These are phyloP conservation scores for Calameuta idolon DNA, from an alignment of 2,888 invertebrate species.

Conservation along the genomic window DNA sequence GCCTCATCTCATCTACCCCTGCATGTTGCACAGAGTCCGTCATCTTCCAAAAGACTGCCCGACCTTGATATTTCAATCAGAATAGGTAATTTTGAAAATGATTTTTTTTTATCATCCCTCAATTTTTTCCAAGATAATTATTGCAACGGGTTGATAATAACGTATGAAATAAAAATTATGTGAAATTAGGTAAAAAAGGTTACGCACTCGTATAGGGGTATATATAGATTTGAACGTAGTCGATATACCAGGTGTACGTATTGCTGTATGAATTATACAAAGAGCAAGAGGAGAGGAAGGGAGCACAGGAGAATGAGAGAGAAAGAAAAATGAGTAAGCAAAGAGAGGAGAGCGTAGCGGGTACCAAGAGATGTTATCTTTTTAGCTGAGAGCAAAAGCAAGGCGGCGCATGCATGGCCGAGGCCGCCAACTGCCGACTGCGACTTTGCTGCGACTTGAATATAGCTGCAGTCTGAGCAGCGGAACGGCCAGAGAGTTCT, in stretches of 20 bases:
- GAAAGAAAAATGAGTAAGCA: neutral
- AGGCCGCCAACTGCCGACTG: slow-evolving; percentile 5
- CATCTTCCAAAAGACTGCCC: no score
- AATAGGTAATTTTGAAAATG: no score
- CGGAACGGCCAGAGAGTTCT: neutral
- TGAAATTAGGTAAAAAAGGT: no score
- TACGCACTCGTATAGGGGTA: no score
- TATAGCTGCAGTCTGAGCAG: neutral
- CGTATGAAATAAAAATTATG: no score
- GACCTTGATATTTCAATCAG: no score
- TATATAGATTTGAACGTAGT: neutral
- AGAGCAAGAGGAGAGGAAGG: slow-evolving; percentile 5
- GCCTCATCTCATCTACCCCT: neutral
- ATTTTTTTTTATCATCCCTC: no score
- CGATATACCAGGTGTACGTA: slow-evolving; percentile 4
- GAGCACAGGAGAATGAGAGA: neutral
- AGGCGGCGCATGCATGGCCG: slow-evolving; percentile 2
- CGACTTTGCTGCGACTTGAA: neutral
- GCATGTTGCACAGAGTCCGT: no score
- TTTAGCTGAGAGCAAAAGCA: slow-evolving; percentile 21
- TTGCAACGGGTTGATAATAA: no score
- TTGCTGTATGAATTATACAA: slow-evolving; percentile 1
- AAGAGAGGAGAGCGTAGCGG: no score
- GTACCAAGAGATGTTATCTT: slow-evolving; percentile 19
- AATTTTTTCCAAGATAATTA: no score